Conservation (phyloP, 2,888 invertebrate genomes). For the Drosophila borborema region DNA sequence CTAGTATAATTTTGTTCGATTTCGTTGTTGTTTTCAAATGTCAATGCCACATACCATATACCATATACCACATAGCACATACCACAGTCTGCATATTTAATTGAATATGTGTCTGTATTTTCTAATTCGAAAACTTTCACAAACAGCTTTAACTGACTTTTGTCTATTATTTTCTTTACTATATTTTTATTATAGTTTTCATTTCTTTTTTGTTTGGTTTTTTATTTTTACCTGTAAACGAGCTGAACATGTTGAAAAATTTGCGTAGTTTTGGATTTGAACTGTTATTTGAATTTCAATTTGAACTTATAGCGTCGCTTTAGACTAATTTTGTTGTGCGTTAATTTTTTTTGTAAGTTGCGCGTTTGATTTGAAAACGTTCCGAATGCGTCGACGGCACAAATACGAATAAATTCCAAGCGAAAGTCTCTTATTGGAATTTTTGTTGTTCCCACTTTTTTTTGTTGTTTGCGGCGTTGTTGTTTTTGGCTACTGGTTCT, state of each 20-base stretch:
- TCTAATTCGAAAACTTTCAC: constrained; percentile 68
- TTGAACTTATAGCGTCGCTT: constrained; percentile 31
- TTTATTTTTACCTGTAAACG: constrained; percentile 83
- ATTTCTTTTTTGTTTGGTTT: not conserved
- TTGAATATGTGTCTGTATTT: constrained; percentile 43
- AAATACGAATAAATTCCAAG: constrained; percentile 74
- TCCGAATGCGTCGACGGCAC: constrained; percentile 76
- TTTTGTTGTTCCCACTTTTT: constrained; percentile 19
- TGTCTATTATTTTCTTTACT: not conserved
- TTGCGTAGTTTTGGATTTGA: constrained; percentile 28
- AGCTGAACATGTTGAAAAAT: constrained; percentile 83
- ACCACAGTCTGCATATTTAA: constrained; percentile 35
- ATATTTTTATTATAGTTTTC: not conserved
- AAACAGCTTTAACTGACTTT: constrained; percentile 25
- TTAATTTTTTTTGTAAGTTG: constrained; percentile 47
- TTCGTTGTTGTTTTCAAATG: constrained; percentile 9
- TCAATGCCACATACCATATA: constrained; percentile 27
- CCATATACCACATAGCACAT: constrained; percentile 21
- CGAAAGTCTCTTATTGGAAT: constrained; percentile 58
- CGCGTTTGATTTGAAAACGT: constrained; percentile 73
- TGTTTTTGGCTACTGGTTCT: constrained; percentile 32
- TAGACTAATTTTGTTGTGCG: constrained; percentile 26
- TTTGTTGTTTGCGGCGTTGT: constrained; percentile 10
- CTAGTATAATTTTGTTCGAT: constrained; percentile 10
- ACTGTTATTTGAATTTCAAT: constrained; percentile 28